A percentile compares a stretch with the other conserved stretches of the same genome.
Conservation (phyloP, 2,113 vertebrate genomes). For the Syngnathus typhle region DNA sequence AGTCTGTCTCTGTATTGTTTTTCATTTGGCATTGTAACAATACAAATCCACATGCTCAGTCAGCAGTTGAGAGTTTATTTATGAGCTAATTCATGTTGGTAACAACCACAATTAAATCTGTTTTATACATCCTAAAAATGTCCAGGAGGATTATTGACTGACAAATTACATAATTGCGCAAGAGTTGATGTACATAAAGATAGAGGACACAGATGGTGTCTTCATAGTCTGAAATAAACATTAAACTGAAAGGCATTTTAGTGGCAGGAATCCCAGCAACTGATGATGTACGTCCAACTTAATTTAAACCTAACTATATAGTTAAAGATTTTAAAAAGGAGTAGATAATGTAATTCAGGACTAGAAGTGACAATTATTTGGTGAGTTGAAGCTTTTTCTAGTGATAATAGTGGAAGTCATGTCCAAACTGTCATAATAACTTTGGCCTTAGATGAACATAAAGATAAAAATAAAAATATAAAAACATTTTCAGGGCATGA, state of each 20-base stretch:
- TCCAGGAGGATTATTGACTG: conserved; percentile 16
- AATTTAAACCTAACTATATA: conserved; percentile 15
- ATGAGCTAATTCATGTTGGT: conserved; percentile 3
- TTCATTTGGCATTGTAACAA: conserved; percentile 2
- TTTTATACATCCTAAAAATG: neutral
- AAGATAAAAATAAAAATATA: too few species aligned
- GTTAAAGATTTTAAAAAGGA: conserved; percentile 2
- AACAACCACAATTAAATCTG: neutral
- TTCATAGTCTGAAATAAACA: conserved; percentile 25
- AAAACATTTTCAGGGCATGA: neutral
- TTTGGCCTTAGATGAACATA: too few species aligned
- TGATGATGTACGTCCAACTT: conserved; percentile 2
- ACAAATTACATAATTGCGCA: conserved; percentile 9
- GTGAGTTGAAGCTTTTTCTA: neutral
- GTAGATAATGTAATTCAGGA: conserved; percentile 23
- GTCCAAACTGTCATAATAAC: neutral
- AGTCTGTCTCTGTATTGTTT: neutral
- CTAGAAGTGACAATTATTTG: neutral
- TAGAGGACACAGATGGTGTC: conserved; percentile 32
- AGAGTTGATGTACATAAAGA: conserved; percentile 23
- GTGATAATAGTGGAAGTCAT: neutral
- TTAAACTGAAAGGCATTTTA: conserved; percentile 2
- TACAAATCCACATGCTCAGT: conserved; percentile 2
- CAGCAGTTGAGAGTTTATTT: conserved; percentile 6
- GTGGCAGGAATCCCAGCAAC: conserved; percentile 12